These are phyloP conservation scores for Brachionus calyciflorus DNA, from an alignment of 1,140 invertebrate genomes.

Conservation along the genomic window DNA sequence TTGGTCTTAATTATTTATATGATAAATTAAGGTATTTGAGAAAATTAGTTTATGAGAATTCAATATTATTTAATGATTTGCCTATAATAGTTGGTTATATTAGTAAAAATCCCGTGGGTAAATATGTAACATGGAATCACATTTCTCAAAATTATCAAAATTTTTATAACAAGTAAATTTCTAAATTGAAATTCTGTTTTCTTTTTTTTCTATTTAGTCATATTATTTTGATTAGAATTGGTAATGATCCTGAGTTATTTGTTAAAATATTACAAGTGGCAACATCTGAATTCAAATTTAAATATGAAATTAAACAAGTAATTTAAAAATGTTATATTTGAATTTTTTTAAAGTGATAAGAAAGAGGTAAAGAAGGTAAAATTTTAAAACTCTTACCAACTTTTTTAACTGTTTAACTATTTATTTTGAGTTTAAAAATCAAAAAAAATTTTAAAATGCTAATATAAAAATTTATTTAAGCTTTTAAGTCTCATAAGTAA, in stretches of 20 bases:
- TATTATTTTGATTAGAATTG: too few species aligned
- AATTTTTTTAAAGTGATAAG: too few species aligned
- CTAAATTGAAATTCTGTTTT: not conserved
- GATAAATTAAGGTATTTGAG: not conserved
- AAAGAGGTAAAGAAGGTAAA: too few species aligned
- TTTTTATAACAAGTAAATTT: slow-evolving; percentile 34
- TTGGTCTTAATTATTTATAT: not conserved
- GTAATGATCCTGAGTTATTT: slow-evolving; percentile 30
- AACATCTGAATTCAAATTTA: slow-evolving; percentile 28
- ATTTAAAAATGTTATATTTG: too few species aligned
- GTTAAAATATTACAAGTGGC: slow-evolving; percentile 24
- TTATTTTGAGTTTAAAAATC: too few species aligned
- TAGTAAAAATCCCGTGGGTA: slow-evolving; percentile 39
- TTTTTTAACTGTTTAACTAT: too few species aligned
- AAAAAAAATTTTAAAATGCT: too few species aligned
- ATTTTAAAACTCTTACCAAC: too few species aligned
- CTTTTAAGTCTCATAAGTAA: too few species aligned
- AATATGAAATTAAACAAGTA: slow-evolving; percentile 47
- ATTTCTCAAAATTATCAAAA: slow-evolving; percentile 43
- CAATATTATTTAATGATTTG: not conserved
- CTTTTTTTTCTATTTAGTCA: not conserved
- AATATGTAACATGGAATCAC: slow-evolving; percentile 45
- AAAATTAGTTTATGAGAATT: slow-evolving; percentile 38
- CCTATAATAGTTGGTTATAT: slow-evolving; percentile 12
- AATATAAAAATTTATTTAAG: too few species aligned